Conservation (phyloP, 2,113 vertebrate species). For the Bos javanicus region DNA sequence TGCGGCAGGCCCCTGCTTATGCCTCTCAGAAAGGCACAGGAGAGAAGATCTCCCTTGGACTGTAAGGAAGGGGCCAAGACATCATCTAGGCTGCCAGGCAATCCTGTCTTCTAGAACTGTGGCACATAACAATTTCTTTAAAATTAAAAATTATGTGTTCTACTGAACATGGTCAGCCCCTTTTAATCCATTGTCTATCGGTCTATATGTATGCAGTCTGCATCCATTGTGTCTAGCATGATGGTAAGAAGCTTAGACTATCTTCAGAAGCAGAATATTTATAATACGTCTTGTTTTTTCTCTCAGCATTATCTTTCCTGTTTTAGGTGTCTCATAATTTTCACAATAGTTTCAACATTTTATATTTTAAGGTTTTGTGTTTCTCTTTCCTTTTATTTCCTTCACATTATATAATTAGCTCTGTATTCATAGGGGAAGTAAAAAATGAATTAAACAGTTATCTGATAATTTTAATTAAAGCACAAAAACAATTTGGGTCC, state of each 20-base stretch:
- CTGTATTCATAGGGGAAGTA: background rate
- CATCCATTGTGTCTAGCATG: background rate
- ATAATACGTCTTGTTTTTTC: background rate
- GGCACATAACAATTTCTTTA: background rate
- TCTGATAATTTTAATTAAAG: constrained; percentile 12
- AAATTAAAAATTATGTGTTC: background rate
- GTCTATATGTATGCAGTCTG: background rate
- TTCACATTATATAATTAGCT: background rate
- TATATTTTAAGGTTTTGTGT: constrained; percentile 1
- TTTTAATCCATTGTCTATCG: background rate
- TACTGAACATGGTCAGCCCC: background rate
- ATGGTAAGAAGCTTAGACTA: background rate
- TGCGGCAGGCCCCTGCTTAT: background rate
- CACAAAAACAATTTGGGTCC: background rate
- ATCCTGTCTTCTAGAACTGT: background rate
- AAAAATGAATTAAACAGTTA: background rate
- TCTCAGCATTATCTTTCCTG: background rate
- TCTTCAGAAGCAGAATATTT: background rate
- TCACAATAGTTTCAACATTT: background rate
- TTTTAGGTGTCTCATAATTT: background rate
- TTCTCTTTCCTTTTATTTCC: constrained; percentile 12
- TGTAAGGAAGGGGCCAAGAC: constrained; percentile 61
- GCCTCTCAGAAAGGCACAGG: constrained; percentile 58
- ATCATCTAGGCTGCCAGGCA: constrained; percentile 51
- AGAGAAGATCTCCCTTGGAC: constrained; percentile 61